Conservation (phyloP, 2,797 vertebrate species). For the Urophycis tenuis region DNA sequence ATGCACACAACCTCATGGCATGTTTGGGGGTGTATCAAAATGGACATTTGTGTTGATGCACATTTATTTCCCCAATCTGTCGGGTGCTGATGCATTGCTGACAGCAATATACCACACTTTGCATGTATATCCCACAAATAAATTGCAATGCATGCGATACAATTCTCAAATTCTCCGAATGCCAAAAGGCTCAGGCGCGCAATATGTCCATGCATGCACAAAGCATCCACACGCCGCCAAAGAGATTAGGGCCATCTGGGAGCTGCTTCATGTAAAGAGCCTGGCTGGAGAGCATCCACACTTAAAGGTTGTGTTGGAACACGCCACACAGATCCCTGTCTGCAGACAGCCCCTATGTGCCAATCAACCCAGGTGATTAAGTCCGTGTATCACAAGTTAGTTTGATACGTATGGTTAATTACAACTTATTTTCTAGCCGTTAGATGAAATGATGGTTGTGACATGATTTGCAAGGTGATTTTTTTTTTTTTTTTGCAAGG, state of each 20-base stretch:
- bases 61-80: background rate
- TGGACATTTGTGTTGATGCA: background rate
- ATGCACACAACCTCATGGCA: background rate
- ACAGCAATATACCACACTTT: background rate
- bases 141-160: too few relatives aligned
- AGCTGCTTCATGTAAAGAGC: too few relatives aligned
- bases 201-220: slow-evolving; percentile 4
- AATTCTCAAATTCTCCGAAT: too few relatives aligned
- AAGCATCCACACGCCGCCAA: slow-evolving; percentile 7
- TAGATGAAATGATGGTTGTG: too few relatives aligned
- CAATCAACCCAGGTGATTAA: slow-evolving; percentile 6
- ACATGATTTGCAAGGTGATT: too few relatives aligned
- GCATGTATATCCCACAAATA: background rate
- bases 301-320: too few relatives aligned
- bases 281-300: too few relatives aligned
- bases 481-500: too few relatives aligned
- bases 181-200: background rate
- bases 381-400: too few relatives aligned
- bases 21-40: background rate
- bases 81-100: background rate
- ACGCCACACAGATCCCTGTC: slow-evolving; percentile 1
- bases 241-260: slow-evolving; percentile 13
- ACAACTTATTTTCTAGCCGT: too few relatives aligned
- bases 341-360: slow-evolving; percentile 4
- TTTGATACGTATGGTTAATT: too few relatives aligned